Conservation (phyloP, 2,797 vertebrate genomes). For the Setipinna tenuifilis region DNA sequence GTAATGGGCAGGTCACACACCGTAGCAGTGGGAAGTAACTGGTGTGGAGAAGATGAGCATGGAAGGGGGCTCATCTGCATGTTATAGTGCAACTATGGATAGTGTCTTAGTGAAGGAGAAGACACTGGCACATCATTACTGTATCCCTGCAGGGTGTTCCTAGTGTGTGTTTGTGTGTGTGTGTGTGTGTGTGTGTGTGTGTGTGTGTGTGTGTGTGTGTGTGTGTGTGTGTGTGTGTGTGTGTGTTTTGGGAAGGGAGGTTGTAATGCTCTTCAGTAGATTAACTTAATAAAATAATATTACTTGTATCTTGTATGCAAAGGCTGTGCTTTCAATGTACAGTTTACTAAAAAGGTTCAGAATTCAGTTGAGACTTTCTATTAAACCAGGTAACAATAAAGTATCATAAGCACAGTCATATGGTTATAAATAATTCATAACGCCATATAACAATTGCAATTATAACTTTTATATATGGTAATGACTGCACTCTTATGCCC, state of each 20-base stretch:
- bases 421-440: no score
- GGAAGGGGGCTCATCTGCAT: not conserved
- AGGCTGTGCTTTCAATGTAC: no score
- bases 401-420: no score
- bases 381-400: no score
- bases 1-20: not conserved
- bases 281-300: no score
- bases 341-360: no score
- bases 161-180: not conserved
- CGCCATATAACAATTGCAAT: no score
- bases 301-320: no score
- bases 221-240: not conserved
- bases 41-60: not conserved
- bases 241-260: not conserved
- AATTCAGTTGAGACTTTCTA: no score
- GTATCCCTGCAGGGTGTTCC: not conserved
- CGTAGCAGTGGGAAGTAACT: not conserved
- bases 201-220: not conserved
- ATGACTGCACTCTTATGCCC: no score
- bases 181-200: constrained; percentile 4
- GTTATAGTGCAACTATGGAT: not conserved
- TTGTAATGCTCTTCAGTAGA: no score
- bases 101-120: not conserved
- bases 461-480: no score
- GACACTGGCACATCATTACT: not conserved